Conservation (phyloP, 2,888 invertebrate genomes). For the Geotrupes spiniger region DNA sequence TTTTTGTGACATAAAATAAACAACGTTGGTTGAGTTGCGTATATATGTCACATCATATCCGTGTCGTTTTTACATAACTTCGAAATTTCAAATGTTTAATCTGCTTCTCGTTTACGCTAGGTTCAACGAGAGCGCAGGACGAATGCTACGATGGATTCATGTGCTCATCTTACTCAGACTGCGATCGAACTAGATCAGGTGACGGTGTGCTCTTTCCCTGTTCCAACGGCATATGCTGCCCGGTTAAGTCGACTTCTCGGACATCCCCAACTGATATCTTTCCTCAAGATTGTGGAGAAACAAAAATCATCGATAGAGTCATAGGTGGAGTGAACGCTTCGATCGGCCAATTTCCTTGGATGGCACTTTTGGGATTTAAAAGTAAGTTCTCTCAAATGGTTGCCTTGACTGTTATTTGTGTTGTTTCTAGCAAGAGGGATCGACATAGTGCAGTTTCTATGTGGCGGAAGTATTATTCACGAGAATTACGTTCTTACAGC, state of each 20-base stretch:
- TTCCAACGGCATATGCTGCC: conserved; percentile 20
- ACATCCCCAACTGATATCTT: conserved; percentile 9
- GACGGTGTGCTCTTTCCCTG: conserved; percentile 15
- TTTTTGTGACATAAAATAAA: too few relatives aligned
- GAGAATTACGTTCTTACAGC: conserved; percentile 37
- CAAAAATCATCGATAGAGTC: conserved; percentile 40
- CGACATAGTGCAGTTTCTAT: conserved; percentile 34
- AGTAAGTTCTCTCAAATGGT: too few relatives aligned
- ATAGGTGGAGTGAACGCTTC: conserved; percentile 52
- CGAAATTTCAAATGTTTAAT: too few relatives aligned
- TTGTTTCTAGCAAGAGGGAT: conserved; percentile 20
- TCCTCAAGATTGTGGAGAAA: conserved; percentile 29
- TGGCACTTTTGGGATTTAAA: conserved; percentile 52
- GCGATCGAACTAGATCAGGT: not conserved
- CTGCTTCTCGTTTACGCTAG: too few relatives aligned
- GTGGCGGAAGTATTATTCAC: conserved; percentile 39
- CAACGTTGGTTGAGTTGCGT: too few relatives aligned
- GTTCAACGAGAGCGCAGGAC: not conserved
- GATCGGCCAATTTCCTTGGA: conserved; percentile 60
- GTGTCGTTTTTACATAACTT: too few relatives aligned
- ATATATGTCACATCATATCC: too few relatives aligned
- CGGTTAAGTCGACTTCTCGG: conserved; percentile 7
- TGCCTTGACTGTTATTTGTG: too few relatives aligned
- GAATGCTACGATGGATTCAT: not conserved
- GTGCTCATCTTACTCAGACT: not conserved